Evolutionary conservation across 2,797 vertebrate species (phyloP), one percentile per base, ranked within the genome.

Genomic region (Brachyrhaphis roseni): DNA sequence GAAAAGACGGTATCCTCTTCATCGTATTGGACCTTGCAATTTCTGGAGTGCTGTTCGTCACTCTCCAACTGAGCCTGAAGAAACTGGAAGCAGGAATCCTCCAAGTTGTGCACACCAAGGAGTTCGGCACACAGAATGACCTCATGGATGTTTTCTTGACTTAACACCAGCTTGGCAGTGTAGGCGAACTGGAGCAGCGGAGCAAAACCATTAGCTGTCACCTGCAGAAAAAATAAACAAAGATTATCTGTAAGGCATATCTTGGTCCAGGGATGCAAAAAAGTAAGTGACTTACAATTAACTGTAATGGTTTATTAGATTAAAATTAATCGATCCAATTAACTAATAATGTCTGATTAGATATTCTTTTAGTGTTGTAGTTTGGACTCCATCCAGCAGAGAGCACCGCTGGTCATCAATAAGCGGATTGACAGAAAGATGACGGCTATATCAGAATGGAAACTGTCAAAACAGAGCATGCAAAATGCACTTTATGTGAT

Each of bases 121-220:
- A 97, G 96, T 84, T 98, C 97, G 0, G 97, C 97, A 0, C 98
- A 98, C 92, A 96, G 95, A 93, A 98, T 97, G 91, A 99, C 97
- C 90, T 98, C 98, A 59, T 97, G 97, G 93, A 99, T 98, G 94
- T 98, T 98, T 68, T 98, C 97, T 83, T 93, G 95, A 94, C 97
- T 98, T 93, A 99, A 95, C 81, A 98, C 94, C 90, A 99, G 95
- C 95, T 98, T 98, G 90, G 97, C 98, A 70, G 98, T 99, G 95
- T 99, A 99, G 94, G 98, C 98, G 76, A 99, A 99, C 96, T 99
- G 97, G 72, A 99, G 92, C 92, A 99, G 95, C 1, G 98, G 97
- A 88, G 96, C 96, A 77, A 99, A 99, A 83, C 98, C 98, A 90
- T 96, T 96, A 85, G 97, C 97, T 2, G 98, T 98, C 94, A 99